A percentile compares a stretch with the other conserved stretches of the same genome.
Conservation (phyloP, 2,797 vertebrate species). For the Hirundo rustica region DNA sequence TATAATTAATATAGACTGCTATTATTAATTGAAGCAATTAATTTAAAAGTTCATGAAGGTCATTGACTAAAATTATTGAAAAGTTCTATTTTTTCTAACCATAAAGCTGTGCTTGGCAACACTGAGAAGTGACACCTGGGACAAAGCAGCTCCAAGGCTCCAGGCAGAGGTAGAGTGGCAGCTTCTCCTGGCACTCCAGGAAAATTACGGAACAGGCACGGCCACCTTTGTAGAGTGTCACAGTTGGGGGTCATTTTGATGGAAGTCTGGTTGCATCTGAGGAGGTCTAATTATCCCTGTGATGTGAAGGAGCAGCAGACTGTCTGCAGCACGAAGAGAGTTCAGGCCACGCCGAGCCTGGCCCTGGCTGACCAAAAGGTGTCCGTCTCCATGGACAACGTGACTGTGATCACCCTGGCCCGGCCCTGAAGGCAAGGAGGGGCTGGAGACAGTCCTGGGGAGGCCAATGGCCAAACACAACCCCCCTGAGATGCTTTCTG, state of each 20-base stretch:
- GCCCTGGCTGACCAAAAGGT: background rate
- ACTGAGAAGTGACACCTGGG: background rate
- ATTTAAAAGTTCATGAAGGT: background rate
- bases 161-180: background rate
- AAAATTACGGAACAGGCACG: accelerated
- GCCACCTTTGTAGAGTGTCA: background rate
- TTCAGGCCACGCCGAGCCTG: background rate
- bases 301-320: background rate
- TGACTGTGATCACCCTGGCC: background rate
- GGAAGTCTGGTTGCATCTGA: background rate
- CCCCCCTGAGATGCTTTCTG: background rate
- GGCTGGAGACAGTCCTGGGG: background rate
- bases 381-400: accelerated
- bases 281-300: background rate
- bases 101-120: accelerated
- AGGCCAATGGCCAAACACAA: background rate
- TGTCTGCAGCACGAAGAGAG: background rate
- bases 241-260: background rate
- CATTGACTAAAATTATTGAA: background rate
- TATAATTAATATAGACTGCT: background rate
- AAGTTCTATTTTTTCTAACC: background rate
- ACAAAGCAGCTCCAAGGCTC: background rate
- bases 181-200: background rate
- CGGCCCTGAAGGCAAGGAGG: background rate
- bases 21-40: background rate